Conservation (phyloP, 2,113 vertebrate species). For the Tor tambroides region DNA sequence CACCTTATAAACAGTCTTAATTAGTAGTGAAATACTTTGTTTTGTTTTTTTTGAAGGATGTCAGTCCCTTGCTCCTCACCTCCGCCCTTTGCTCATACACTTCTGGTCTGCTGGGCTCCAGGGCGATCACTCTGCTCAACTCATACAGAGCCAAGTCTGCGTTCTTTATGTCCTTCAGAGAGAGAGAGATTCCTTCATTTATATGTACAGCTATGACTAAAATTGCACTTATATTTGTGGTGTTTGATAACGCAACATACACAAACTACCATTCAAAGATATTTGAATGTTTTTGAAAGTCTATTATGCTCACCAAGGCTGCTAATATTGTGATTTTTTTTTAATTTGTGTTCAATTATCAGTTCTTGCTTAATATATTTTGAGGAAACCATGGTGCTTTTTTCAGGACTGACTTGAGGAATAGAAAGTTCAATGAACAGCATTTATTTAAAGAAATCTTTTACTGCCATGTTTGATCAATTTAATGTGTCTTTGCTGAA, state of each 20-base stretch:
- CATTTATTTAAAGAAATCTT: background rate
- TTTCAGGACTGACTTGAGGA: background rate
- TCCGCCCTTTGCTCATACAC: conserved; percentile 96
- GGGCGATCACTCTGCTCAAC: conserved; percentile 89
- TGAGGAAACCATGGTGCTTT: background rate
- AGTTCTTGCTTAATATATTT: background rate
- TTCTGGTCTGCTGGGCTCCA: conserved; percentile 91
- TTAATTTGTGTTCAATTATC: background rate
- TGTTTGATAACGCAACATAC: background rate
- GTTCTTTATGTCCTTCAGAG: conserved; percentile 91
- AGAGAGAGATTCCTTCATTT: background rate
- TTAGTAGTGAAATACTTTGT: too few species aligned
- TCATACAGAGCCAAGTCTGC: conserved; percentile 94
- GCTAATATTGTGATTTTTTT: too few species aligned
- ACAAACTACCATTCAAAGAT: background rate
- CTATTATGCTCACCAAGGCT: background rate
- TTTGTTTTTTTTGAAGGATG: background rate
- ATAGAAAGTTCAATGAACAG: background rate
- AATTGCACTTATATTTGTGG: background rate
- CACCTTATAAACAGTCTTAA: background rate
- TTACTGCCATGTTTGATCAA: too few species aligned
- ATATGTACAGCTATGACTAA: background rate
- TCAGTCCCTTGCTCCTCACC: conserved; percentile 72
- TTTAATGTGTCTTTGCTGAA: too few species aligned
- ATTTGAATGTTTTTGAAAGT: background rate